Evolutionary conservation across 2,888 invertebrate species (phyloP), one percentile per base, ranked within the genome.

Genomic region (Diloba caeruleocephala): DNA sequence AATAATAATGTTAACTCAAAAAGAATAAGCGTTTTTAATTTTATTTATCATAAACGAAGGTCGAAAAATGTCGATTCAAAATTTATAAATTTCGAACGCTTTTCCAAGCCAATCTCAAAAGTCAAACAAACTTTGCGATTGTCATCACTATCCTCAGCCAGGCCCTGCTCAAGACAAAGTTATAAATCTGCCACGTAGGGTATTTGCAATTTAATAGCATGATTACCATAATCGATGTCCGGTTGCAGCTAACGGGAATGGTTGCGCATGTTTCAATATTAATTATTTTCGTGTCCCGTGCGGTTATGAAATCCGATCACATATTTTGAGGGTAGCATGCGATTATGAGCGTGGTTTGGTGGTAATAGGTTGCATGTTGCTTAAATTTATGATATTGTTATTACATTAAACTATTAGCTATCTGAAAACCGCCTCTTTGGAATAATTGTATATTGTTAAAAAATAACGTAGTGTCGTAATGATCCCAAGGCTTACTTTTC

Each of bases 191-290:
- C 61, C 65, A 74, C 75, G 76, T 71, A 69, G 56, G 76, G 66
- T 79, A 88, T 90, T 90, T 85, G 89, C 89, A 90, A 85, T 88
- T 89, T 90, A 84, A 89, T 88, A 63, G 79, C 74, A 49, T 68
- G 78, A 88, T 89, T 89, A 85, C 62, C 89, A 89, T 89, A 90
- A 88, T 88, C 87, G 85, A 84, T 78, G 82, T 78, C 78, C 79
- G 68, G 72, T 58, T 61, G 63, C 57, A 67, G 42, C 49, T 29
- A 36, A 38, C 49, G 43, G 26, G 12, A 54, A 23, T 21, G 54
- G 63, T 49, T 48, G 68, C 50, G 57, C 57, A 66, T 61, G 71
- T 68, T 76, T 63, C 61, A 72, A 68, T 76, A 36, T 2, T 23
- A 36, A 36, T 13, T 61, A 45, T 71, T 58, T 56, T 44, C 53